Conservation (phyloP, 2,797 vertebrate species). For the Naso thynnoides region DNA sequence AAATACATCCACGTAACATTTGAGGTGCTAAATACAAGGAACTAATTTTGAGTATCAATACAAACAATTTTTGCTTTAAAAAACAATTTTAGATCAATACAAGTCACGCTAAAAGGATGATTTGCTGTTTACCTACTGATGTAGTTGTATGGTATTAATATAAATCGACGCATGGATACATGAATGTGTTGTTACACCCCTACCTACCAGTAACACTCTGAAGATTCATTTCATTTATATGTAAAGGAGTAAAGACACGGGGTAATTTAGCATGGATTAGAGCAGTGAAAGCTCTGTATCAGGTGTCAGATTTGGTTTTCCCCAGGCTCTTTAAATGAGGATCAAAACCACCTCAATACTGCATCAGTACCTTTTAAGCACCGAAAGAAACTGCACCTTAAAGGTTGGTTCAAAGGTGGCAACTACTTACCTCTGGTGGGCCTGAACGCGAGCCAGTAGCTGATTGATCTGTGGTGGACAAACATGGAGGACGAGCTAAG, state of each 20-base stretch:
- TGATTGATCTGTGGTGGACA: slow-evolving; percentile 79
- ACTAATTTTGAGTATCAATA: too few relatives aligned
- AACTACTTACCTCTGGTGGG: slow-evolving; percentile 78
- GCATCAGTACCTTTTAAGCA: not conserved
- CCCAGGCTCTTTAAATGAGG: slow-evolving; percentile 46
- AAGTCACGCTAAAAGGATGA: too few relatives aligned
- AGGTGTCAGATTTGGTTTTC: slow-evolving; percentile 5
- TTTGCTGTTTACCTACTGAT: too few relatives aligned
- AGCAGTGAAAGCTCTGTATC: not conserved
- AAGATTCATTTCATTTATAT: not conserved
- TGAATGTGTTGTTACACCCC: too few relatives aligned
- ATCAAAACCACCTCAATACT: slow-evolving; percentile 11
- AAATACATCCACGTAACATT: too few relatives aligned
- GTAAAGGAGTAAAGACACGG: not conserved
- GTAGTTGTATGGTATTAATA: too few relatives aligned
- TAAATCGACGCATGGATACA: too few relatives aligned
- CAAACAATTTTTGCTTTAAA: too few relatives aligned
- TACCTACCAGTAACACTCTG: too few relatives aligned
- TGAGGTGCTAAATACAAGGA: too few relatives aligned
- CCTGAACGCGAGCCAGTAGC: slow-evolving; percentile 76
- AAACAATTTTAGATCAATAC: too few relatives aligned
- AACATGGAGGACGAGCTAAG: slow-evolving; percentile 62
- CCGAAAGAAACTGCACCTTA: slow-evolving; percentile 1
- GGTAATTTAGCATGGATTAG: not conserved
- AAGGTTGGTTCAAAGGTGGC: slow-evolving; percentile 4